Conservation (phyloP, 2,888 invertebrate genomes). For the Athalia rosae region DNA sequence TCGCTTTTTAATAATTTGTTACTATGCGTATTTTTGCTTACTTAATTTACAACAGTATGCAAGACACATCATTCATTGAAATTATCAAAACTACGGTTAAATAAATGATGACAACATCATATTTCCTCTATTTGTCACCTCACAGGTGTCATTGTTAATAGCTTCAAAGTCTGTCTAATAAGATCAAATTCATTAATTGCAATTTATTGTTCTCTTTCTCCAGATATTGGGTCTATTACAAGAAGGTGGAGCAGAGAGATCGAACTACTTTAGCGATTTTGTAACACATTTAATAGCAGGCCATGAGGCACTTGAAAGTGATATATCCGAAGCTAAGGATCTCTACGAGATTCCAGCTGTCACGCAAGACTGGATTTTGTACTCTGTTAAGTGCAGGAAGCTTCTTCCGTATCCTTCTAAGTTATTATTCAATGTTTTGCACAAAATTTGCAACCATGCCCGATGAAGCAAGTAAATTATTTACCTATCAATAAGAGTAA, state of each 20-base stretch:
- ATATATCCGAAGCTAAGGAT: conserved; percentile 92
- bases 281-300: conserved; percentile 96
- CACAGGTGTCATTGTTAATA: no score
- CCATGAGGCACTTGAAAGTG: conserved; percentile 87
- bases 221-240: conserved; percentile 87
- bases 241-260: conserved; percentile 91
- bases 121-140: no score
- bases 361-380: conserved; percentile 87
- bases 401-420: conserved; percentile 77
- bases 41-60: no score
- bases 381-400: conserved; percentile 77
- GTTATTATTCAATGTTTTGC: neutral
- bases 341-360: conserved; percentile 95
- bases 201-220: conserved; percentile 63
- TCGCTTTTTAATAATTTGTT: no score
- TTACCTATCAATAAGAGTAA: no score
- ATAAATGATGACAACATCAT: no score
- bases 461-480: no score
- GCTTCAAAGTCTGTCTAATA: no score
- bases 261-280: conserved; percentile 92
- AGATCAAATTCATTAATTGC: no score
- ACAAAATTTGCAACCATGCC: neutral
- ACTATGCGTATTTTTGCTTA: no score
- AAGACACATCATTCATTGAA: no score
- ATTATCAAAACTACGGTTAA: no score